Conservation (phyloP, 2,113 vertebrate genomes). For the Abramis brama region DNA sequence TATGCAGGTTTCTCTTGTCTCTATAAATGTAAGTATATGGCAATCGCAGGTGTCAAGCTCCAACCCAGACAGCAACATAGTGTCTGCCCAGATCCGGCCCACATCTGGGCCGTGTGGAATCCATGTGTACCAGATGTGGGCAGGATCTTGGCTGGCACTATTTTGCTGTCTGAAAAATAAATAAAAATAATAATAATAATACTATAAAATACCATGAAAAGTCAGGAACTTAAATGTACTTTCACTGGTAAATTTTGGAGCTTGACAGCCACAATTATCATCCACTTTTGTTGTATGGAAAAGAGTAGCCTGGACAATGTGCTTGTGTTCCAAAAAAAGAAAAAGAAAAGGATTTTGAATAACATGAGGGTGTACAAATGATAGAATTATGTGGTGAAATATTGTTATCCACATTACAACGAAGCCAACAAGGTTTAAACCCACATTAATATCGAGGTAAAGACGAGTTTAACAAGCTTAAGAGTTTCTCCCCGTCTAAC, state of each 20-base stretch:
- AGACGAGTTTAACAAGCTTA: background rate
- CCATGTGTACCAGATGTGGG: too few species aligned
- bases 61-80: too few species aligned
- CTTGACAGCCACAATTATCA: background rate
- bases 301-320: background rate
- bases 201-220: background rate
- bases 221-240: background rate
- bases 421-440: background rate
- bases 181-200: background rate
- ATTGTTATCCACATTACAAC: background rate
- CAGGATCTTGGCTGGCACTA: too few species aligned
- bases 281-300: background rate
- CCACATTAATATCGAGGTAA: conserved; percentile 20
- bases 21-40: background rate
- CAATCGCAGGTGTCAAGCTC: background rate
- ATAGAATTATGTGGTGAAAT: background rate
- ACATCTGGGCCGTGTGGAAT: too few species aligned
- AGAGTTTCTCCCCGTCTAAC: conserved; percentile 39
- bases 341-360: too few species aligned
- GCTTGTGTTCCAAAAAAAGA: too few species aligned
- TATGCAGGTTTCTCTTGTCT: background rate
- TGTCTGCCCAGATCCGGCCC: too few species aligned
- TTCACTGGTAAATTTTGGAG: background rate
- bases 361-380: too few species aligned
- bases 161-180: background rate